Percentiles rank a stretch among this genome's conserved stretches.
These are phyloP conservation scores for Ceyx melanurus DNA, from an alignment of 2,113 vertebrate genomes.

Conservation along the genomic window DNA sequence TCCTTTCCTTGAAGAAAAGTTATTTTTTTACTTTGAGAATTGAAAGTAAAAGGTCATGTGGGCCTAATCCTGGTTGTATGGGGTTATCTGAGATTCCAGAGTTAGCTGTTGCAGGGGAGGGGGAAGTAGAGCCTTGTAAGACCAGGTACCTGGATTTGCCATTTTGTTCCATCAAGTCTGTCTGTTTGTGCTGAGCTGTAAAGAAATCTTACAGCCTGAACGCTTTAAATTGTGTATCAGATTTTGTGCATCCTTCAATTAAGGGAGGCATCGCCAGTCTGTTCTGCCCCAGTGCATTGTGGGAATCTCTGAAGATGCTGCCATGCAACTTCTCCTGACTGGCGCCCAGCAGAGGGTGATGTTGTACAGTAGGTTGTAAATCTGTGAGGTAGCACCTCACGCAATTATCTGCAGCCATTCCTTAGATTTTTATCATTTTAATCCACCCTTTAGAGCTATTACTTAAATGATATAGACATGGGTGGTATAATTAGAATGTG, in stretches of 20 bases:
- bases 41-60: background rate
- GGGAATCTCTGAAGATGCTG: background rate
- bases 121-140: background rate
- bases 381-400: background rate
- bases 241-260: background rate
- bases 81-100: background rate
- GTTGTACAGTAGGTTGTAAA: constrained; percentile 60
- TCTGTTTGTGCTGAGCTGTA: background rate
- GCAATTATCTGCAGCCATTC: constrained; percentile 16
- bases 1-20: background rate
- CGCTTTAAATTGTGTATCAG: background rate
- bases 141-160: background rate
- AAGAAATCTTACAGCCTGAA: background rate
- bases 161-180: background rate
- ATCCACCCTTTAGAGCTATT: constrained; percentile 60
- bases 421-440: constrained; percentile 48
- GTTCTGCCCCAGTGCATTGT: background rate
- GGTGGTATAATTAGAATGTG: constrained; percentile 55
- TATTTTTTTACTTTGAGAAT: background rate
- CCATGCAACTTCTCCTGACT: background rate
- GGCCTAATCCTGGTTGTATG: background rate
- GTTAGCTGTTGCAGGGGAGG: rapidly evolving
- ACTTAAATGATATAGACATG: constrained; percentile 61
- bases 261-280: background rate
- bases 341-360: constrained; percentile 62